phyloP scores from a whole-genome alignment of 2,113 vertebrate genomes.

The Bos javanicus region DNA sequence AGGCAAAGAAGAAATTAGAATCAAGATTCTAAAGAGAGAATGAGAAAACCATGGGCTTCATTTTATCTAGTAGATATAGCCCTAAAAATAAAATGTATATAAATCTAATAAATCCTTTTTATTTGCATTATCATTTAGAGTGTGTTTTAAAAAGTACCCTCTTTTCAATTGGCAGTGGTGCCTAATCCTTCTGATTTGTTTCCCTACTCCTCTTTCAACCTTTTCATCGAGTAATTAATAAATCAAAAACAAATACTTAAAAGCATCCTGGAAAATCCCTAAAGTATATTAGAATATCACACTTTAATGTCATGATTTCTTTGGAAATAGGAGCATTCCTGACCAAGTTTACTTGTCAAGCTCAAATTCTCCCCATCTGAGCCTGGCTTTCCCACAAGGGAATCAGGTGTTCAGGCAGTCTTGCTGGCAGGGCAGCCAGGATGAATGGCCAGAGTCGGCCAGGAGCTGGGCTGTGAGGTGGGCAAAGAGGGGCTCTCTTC shows the following conservation, averaged over 20 bases:
- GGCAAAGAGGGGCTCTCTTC: background rate
- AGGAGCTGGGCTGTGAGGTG: background rate
- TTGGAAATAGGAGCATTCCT: background rate
- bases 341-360: background rate
- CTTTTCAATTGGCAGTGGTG: background rate
- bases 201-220: background rate
- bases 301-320: background rate
- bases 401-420: no score
- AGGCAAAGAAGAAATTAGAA: background rate
- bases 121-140: background rate
- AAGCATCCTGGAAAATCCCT: background rate
- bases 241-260: background rate
- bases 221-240: background rate
- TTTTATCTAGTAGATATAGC: background rate
- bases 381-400: background rate
- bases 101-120: background rate
- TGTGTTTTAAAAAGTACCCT: background rate
- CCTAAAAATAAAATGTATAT: slow-evolving; percentile 5
- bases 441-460: background rate
- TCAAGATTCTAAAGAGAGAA: background rate
- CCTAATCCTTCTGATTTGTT: background rate
- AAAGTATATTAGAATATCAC: background rate
- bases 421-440: background rate
- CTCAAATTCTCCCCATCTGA: background rate
- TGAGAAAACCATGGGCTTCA: background rate